Base-by-base conservation (phyloP, 2,113 vertebrate genomes). In the Nanger granti region DNA sequence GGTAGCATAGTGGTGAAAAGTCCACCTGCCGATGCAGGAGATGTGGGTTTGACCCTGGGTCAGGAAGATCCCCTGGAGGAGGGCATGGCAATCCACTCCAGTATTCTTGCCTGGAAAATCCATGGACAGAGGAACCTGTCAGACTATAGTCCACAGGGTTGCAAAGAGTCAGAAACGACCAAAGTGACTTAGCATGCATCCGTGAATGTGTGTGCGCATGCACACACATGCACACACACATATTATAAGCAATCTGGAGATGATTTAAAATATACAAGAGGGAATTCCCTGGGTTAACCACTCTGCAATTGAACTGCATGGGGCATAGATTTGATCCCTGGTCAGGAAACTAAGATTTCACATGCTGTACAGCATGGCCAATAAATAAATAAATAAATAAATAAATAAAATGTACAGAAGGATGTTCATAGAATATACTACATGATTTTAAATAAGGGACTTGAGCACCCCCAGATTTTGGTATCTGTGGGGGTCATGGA, bases 151-250 rank as follows among this genome's bases (percentile, higher is more conserved):
- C 73, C 41, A 79, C 24, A 13, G 24, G 73, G 22, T 79, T 44
- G 41, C 73, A 44, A 28, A 79, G 73, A 76, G 37, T 76, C 37
- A 76, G 66, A 69, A n/a, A 69, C 4, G 2, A 69, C 66, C n/a
- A 20, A 41, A 41, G 37, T 79, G 73, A 79, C 41, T 44, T 26
- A 79, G 41, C 41, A 44, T 76, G 69, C 73, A 28, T 79, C 12
- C 24, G 28, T 44, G 69, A 73, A 22, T 73, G n/a, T 73, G 69
- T 0, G 0, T 41, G 41, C 0, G 2, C 37, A 26, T 41, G 20
- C 73, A 44, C 73, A 76, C 29, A 34, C 28, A 52, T 54, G 22
- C 37, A 41, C 20, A 76, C 69, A 26, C 49, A 83, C 17, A 52
- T 54, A 83, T 52, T 54, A n/a, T 55, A 84, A 54, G 49, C 20